Percentiles rank a stretch among this genome's conserved stretches.
These are phyloP conservation scores for Herpailurus yagouaroundi DNA, from an alignment of 2,113 vertebrate genomes.

Conservation along the genomic window DNA sequence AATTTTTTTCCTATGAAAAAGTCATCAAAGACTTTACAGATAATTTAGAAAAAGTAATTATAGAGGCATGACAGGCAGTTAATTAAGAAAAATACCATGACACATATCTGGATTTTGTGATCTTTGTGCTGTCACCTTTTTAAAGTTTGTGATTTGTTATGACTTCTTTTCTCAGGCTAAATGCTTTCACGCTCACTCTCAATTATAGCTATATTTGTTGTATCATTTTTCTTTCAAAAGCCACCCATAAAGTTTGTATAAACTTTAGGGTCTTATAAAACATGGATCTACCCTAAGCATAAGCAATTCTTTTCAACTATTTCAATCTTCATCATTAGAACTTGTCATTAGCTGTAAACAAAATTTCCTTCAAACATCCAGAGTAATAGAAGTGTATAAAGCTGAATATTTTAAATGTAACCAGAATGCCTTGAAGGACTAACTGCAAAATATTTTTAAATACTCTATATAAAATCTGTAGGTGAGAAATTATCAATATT, in stretches of 20 bases:
- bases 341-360: neutral
- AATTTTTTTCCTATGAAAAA: neutral
- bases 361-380: neutral
- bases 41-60: neutral
- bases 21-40: neutral
- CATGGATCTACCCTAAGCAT: neutral
- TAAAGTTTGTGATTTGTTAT: neutral
- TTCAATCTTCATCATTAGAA: neutral
- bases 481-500: neutral
- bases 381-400: neutral
- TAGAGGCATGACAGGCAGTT: neutral
- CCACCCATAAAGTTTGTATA: neutral
- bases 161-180: neutral
- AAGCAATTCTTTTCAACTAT: neutral
- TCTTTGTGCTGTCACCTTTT: neutral
- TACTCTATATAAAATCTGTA: neutral
- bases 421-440: neutral
- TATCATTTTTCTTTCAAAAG: constrained; percentile 1
- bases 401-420: neutral
- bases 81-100: neutral
- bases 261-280: neutral
- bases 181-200: neutral
- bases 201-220: neutral
- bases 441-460: neutral
- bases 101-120: neutral